Conservation (phyloP, 2,797 vertebrate species). For the Pseudomugil tenellus region DNA sequence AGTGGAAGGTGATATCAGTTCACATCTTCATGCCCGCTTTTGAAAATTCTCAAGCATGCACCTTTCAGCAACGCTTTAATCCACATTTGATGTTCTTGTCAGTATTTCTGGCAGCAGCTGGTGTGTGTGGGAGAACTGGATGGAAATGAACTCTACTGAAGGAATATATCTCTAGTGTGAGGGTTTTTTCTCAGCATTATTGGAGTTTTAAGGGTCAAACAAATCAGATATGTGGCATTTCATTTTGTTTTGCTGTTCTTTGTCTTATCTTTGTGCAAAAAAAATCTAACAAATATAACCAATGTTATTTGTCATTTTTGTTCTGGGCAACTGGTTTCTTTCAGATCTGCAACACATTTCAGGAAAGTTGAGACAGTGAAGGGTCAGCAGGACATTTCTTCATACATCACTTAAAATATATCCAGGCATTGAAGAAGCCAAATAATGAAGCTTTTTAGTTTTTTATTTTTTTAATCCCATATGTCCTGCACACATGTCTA, state of each 20-base stretch:
- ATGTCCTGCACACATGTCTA: no score
- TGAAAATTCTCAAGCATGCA: background rate
- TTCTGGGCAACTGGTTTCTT: background rate
- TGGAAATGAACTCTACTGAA: background rate
- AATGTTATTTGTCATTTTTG: background rate
- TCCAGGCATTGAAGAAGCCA: no score
- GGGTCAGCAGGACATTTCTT: background rate
- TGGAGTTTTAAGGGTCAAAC: background rate
- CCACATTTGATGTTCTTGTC: background rate
- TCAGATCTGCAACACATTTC: background rate
- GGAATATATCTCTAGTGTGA: background rate
- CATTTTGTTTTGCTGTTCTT: no score
- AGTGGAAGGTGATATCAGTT: background rate
- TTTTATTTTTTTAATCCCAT: no score
- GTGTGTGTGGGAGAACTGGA: background rate
- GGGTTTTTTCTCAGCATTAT: background rate
- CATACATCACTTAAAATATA: no score
- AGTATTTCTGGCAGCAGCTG: background rate
- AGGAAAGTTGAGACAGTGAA: background rate
- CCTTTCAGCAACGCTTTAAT: background rate
- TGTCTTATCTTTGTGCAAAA: no score
- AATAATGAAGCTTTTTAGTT: no score
- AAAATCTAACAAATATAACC: background rate
- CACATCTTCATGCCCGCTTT: background rate
- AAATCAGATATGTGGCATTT: background rate